Evolutionary conservation across 2,888 invertebrate genomes (phyloP), one percentile per base, ranked within the genome.

Genomic region (Caenorhabditis panamensis): DNA sequence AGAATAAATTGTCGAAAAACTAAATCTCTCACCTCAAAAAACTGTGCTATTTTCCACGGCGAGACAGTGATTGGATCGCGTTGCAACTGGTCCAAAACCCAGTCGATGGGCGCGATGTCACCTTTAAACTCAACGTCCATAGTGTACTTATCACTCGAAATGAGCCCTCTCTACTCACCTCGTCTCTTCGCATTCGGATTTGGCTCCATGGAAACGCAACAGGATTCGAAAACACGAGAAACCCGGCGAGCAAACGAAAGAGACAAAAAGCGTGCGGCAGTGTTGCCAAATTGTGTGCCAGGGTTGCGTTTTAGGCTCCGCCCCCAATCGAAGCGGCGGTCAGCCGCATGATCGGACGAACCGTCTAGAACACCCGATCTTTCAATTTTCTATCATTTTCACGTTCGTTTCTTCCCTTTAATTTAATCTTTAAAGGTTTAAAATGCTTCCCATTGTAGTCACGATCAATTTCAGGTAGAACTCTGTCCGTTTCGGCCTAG

Each of bases 11-110:
- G 16, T 20, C 3, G 31, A 37, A 11, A 31, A 36, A 51, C 2
- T 53, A 37, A 54, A 54, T 31, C 31, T 6, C 41, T 11, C 3
- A 63, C 67, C 26, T 54, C 67, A 13, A 73, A 79, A 51, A 68
- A 79, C 8, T 51, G 47, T 0, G 26, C 28, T 1, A 77, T 37
- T 4, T 53, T 51, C 69, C 69, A 77, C 16, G 77, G 69, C 41
- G 77, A 22, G 8, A 63, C 20, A 37, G n/a, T 31, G n/a, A 77
- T 58, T 0, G 77, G 77, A 2, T 58, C 24, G 13, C 22, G 16
- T 5, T 20, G 37, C 18, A 77, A 44, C 8, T 47, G 18, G 8
- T 58, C 69, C 18, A 47, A 36, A 31, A 77, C 28, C 26, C 20
- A 16, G 2, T 51, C 64, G 36, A n/a, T 22, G n/a, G 51, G 26